Evolutionary conservation across 2,797 vertebrate genomes (phyloP), one percentile per base, ranked within the genome.

Genomic region (Mormyrus proboscirostris): DNA sequence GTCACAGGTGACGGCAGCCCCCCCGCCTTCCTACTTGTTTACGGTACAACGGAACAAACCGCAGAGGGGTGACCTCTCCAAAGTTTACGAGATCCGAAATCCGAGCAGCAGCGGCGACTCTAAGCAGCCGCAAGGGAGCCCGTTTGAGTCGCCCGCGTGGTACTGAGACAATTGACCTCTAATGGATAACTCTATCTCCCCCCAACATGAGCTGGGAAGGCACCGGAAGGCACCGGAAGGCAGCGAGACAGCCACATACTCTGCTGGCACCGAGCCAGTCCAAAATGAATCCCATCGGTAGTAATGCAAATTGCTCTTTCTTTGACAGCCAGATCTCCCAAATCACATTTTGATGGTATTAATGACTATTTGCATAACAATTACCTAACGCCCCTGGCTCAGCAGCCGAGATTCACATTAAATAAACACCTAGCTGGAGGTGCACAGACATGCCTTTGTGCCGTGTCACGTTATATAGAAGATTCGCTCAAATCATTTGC

Each of bases 21-120:
- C 29, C 94, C 94, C 94, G 95, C 95, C 95, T 95, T 95, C 94
- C 93, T 92, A 92, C 94, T 95, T 96, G 95, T 96, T 96, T 96
- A 96, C 94, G 92, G 92, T 93, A 91, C 92, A 88, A 83, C 88
- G 92, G 93, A 94, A 94, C 94, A 94, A 93, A 93, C 95, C 91
- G 25, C 92, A 90, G 92, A 90, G 91, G 93, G 94, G 93, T 95
- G 95, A 96, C 95, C 95, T 96, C 95, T 94, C 93, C 91, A 93
- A 95, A 95, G 94, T 95, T 95, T 96, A 95, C 95, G 91, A 91
- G 57, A 59, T 22, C 57, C 91, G 93, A 91, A 93, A 91, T 91
- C 90, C 90, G 88, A 90, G 93, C 95, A 92, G 91, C 89, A 65
- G 91, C 86, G 91, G 90, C 90, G 91, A 89, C 90, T 92, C 94